Conservation (phyloP, 2,113 vertebrate genomes). For the Sclerurus mexicanus region DNA sequence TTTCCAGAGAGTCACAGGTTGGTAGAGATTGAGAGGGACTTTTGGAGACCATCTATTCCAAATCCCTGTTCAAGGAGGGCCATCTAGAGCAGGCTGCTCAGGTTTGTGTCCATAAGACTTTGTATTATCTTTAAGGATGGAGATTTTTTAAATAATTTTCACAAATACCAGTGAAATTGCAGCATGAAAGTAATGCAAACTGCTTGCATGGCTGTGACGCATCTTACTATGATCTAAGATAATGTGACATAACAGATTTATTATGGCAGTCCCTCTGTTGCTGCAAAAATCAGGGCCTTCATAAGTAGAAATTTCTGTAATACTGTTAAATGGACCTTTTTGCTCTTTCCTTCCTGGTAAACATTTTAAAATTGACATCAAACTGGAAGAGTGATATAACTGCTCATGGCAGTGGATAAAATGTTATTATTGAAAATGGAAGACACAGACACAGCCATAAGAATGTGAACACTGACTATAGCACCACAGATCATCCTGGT, state of each 20-base stretch:
- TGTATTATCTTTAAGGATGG: not conserved
- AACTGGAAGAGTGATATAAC: not conserved
- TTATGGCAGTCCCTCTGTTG: not conserved
- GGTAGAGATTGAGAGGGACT: not conserved
- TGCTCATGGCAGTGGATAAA: not conserved
- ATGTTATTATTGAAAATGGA: not conserved
- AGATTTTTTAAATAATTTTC: not conserved
- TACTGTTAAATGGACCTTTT: not conserved
- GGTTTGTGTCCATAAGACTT: not conserved
- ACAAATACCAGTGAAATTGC: not conserved
- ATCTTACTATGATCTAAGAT: not conserved
- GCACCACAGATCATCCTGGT: not conserved
- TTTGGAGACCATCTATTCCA: not conserved
- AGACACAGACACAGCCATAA: not conserved
- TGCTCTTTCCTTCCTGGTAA: not conserved
- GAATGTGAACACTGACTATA: not conserved
- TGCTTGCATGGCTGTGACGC: not conserved
- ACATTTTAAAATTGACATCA: not conserved
- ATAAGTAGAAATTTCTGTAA: not conserved
- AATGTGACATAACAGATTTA: not conserved
- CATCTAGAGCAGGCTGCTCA: not conserved
- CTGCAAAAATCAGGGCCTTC: not conserved
- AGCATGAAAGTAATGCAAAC: not conserved
- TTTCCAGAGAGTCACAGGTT: not conserved
- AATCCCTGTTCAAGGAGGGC: not conserved